phyloP scores from a whole-genome alignment of 2,888 invertebrate genomes.

The Shargacucullia verbasci region DNA sequence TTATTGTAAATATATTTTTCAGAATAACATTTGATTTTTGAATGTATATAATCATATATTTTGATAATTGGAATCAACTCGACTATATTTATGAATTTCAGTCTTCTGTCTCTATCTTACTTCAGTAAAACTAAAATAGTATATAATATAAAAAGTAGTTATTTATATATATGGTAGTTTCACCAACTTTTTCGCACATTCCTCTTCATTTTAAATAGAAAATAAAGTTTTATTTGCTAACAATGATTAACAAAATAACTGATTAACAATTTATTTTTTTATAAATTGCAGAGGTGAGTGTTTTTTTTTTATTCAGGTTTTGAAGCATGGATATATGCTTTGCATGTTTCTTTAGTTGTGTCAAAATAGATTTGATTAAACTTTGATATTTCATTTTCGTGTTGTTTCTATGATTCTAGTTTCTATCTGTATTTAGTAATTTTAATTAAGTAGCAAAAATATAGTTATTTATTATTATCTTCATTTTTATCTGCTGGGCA shows the following conservation, averaged over 20 bases:
- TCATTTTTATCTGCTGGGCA: too few relatives aligned
- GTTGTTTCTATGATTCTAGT: too few relatives aligned
- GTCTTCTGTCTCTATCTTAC: neutral
- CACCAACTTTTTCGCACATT: slow-evolving; percentile 86
- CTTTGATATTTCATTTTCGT: too few relatives aligned
- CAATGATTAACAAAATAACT: slow-evolving; percentile 19
- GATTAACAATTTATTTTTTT: slow-evolving; percentile 9
- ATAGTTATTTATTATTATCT: too few relatives aligned
- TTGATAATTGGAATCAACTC: too few relatives aligned
- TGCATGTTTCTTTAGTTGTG: slow-evolving; percentile 39
- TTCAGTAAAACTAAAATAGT: too few relatives aligned
- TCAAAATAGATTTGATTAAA: too few relatives aligned
- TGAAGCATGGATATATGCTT: slow-evolving; percentile 30
- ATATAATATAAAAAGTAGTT: neutral
- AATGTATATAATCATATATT: too few relatives aligned
- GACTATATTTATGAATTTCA: neutral
- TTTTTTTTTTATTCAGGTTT: slow-evolving; percentile 3
- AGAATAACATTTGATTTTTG: too few relatives aligned
- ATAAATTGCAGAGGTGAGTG: slow-evolving; percentile 34
- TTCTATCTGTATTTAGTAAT: too few relatives aligned
- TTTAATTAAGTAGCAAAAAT: too few relatives aligned
- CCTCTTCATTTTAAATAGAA: slow-evolving; percentile 65
- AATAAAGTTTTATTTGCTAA: slow-evolving; percentile 23
- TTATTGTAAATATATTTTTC: too few relatives aligned
- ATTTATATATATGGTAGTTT: slow-evolving; percentile 15